A percentile compares a stretch with the other conserved stretches of the same genome.
These are phyloP conservation scores for Drosophila putrida DNA, from an alignment of 2,888 invertebrate species.

Conservation along the genomic window DNA sequence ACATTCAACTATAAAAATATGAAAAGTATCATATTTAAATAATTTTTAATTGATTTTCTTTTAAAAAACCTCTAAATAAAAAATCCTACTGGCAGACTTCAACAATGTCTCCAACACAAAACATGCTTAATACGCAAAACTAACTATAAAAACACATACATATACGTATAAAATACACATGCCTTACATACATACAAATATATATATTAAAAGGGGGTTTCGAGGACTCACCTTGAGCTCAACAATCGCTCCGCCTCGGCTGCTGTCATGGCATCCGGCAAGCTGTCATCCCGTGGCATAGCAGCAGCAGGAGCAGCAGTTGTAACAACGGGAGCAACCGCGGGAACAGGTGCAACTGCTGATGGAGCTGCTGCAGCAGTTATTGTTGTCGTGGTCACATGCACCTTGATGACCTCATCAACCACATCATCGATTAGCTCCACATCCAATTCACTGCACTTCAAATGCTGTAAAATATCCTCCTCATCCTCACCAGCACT, in stretches of 20 bases:
- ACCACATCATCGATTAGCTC: slow-evolving; percentile 79
- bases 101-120: background rate
- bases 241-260: slow-evolving; percentile 95
- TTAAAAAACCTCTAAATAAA: too few species aligned
- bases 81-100: background rate
- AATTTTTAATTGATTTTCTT: too few species aligned
- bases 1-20: too few species aligned
- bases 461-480: slow-evolving; percentile 85
- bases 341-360: background rate
- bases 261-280: slow-evolving; percentile 90
- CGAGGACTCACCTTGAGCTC: slow-evolving; percentile 91
- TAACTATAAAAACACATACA: slow-evolving; percentile 3
- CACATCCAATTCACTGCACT: slow-evolving; percentile 84
- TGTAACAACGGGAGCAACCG: slow-evolving; percentile 8
- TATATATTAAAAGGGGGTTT: background rate
- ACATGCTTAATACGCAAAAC: slow-evolving; percentile 26
- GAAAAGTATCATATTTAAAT: too few species aligned
- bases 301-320: slow-evolving; percentile 7
- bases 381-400: slow-evolving; percentile 32
- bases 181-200: background rate
- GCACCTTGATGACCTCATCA: slow-evolving; percentile 61
- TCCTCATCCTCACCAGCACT: slow-evolving; percentile 86
- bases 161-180: background rate
- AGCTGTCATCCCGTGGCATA: slow-evolving; percentile 81
- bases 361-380: background rate